Percentiles rank a stretch among this genome's conserved stretches.
Conservation (phyloP, 2,888 invertebrate species). For the Xestia ashworthii region DNA sequence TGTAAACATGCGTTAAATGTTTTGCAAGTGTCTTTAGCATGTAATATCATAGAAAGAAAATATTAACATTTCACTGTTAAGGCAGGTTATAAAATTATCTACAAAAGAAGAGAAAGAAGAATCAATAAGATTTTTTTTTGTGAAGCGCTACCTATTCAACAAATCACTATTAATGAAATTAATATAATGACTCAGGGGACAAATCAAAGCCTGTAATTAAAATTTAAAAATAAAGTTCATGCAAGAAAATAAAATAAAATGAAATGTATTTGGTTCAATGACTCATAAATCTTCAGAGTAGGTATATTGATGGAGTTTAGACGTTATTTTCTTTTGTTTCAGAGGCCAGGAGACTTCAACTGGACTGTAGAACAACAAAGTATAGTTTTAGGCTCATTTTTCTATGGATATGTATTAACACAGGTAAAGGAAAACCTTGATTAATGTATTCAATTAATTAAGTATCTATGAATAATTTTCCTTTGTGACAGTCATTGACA, state of each 20-base stretch:
- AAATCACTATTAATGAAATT: neutral
- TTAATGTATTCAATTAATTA: neutral
- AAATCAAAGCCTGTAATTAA: neutral
- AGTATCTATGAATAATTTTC: constrained; percentile 7
- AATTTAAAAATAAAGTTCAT: neutral
- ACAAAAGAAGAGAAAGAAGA: neutral
- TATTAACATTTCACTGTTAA: neutral
- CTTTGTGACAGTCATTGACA: constrained; percentile 7
- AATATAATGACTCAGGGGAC: neutral
- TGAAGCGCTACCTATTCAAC: neutral
- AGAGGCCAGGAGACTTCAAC: constrained; percentile 93
- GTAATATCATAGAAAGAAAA: neutral
- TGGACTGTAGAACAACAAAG: constrained; percentile 96
- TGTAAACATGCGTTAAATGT: constrained; percentile 35
- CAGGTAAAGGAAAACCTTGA: constrained; percentile 88
- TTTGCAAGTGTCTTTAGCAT: constrained; percentile 1
- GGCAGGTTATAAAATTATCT: neutral
- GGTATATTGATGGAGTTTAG: neutral
- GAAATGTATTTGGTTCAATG: neutral
- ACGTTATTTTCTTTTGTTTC: constrained; percentile 67
- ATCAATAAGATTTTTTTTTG: neutral
- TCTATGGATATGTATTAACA: constrained; percentile 95
- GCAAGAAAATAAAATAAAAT: neutral
- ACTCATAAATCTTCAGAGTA: constrained; percentile 1
- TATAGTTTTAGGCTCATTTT: constrained; percentile 95